Percentiles rank a stretch among this genome's conserved stretches.
Evolutionary conservation across 2,888 invertebrate genomes (phyloP).

Genomic region (Catocala nupta): DNA sequence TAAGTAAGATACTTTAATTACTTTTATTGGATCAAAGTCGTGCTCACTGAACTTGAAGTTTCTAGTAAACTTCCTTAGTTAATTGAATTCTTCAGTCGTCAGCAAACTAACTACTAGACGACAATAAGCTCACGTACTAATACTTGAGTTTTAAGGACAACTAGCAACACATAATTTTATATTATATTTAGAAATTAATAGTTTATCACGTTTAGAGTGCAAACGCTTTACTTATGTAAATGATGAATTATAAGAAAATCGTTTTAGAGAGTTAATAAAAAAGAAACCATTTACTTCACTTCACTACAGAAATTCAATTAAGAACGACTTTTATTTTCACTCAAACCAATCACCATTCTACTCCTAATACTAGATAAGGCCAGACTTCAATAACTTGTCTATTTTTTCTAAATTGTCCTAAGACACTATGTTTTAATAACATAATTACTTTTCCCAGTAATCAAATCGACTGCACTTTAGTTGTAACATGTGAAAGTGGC

Average conservation of each 20-base stretch:
- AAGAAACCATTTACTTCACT: background rate
- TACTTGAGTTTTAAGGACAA: no score
- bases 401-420: constrained; percentile 11
- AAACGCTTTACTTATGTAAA: background rate
- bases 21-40: no score
- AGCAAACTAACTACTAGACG: no score
- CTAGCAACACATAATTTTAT: no score
- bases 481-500: constrained; percentile 68
- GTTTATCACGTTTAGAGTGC: background rate
- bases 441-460: constrained; percentile 22
- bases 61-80: no score
- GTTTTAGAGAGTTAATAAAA: constrained; percentile 14
- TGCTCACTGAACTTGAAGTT: no score
- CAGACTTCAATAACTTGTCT: background rate
- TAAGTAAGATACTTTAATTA: no score
- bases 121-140: no score
- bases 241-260: constrained; percentile 1
- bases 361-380: background rate
- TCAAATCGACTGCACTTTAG: constrained; percentile 21
- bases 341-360: background rate
- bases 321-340: background rate
- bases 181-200: no score
- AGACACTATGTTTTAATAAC: constrained; percentile 12
- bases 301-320: constrained; percentile 18
- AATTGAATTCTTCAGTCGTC: no score